Base-by-base conservation (phyloP, 2,113 vertebrate genomes). In the Myiagra hebetior region DNA sequence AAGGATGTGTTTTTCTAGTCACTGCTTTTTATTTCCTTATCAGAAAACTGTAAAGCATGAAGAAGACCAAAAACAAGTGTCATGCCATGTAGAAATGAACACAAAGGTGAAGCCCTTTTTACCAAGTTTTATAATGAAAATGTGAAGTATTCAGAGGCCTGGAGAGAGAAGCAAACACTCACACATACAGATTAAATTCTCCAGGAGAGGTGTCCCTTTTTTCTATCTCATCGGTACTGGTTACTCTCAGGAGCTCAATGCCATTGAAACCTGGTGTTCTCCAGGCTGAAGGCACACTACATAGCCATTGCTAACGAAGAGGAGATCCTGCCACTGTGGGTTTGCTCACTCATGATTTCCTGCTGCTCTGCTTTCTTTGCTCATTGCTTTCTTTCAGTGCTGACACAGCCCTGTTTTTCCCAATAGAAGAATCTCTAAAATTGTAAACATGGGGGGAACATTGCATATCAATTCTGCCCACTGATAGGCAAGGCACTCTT, bases 401-500 rank as follows among this genome's bases (percentile, higher is more conserved):
- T 74, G 41, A 24, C 26, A 35, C 12, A 60, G 13, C 35, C 30
- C 44, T 60, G 11, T 33, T 55, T 52, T 37, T 52, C n/a, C 39
- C n/a, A 78, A 2, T 0, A 55, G 60, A 57, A 46, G 18, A 84
- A 74, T 44, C 50, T 62, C 68, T 39, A 68, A 87, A 68, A 39
- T 0, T 46, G 60, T 67, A 75, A 53, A 49, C 0, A 0, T 30
- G 10, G 18, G 18, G 20, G 23, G 30, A 86, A 39, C 6, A 15
- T 0, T 74, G 26, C 13, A 15, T 33, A 62, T 15, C 0, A 1
- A 8, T 84, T 65, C 50, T 67, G 13, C 20, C 63, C 62, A 5
- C 84, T 55, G 59, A 30, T 12, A 46, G 60, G 39, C 56, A 81
- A 65, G 19, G 52, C 55, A 21, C 23, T 59, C 26, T 67, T 80